Conservation (phyloP, 2,113 vertebrate species). For the Rhea pennata region DNA sequence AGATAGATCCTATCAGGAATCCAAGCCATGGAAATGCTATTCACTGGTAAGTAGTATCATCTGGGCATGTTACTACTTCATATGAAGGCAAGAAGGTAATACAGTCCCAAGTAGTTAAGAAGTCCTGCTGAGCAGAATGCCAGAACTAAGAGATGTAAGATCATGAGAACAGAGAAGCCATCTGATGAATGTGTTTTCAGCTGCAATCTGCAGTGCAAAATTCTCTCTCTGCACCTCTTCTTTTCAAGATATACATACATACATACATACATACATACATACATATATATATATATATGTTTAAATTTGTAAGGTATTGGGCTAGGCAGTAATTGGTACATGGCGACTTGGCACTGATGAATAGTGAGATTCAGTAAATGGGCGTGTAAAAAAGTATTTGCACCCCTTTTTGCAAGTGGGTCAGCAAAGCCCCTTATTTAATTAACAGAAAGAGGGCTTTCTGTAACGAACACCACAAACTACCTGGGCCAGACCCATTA, state of each 20-base stretch:
- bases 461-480: background rate
- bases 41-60: background rate
- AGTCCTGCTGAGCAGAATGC: background rate
- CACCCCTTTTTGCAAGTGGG: background rate
- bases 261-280: background rate
- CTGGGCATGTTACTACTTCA: background rate
- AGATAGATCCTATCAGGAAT: background rate
- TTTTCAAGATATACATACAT: background rate
- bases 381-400: background rate
- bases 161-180: background rate
- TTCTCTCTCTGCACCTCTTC: background rate
- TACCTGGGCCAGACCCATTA: background rate
- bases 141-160: background rate
- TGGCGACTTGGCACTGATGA: background rate
- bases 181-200: background rate
- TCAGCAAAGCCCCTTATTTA: background rate
- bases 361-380: background rate
- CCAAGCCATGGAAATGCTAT: background rate
- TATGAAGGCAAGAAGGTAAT: background rate
- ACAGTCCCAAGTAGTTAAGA: background rate
- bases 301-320: background rate
- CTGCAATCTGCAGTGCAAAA: background rate
- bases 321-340: background rate
- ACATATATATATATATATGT: rapidly evolving
- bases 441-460: background rate